Evolutionary conservation across 2,113 vertebrate species (phyloP), one percentile per base, ranked within the genome.

Genomic region (Lamprologus speciosus): DNA sequence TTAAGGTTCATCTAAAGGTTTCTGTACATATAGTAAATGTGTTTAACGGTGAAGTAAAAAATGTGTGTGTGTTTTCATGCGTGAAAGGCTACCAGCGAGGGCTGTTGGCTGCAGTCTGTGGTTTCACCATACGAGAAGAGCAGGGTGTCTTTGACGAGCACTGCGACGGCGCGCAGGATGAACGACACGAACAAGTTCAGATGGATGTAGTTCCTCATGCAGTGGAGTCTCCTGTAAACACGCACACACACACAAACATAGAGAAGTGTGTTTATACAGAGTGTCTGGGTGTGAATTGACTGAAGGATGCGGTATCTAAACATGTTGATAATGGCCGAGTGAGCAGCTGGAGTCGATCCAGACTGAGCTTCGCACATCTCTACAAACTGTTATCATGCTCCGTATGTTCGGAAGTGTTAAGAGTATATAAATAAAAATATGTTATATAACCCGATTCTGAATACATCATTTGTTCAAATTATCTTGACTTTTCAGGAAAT

Each of bases 131-230:
- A 96, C 0, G 97, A 97, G 3, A 98, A 99, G 19, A 99, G 96
- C 81, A 99, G 95, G 21, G 97, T 93, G 4, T 99, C 98, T 88
- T 99, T 99, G 88, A 96, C 97, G 87, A 99, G 97, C 40, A 99
- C 98, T 0, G 98, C 98, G 80, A 97, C 97, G 10, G 98, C 98
- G 57, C 98, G 96, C 81, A 99, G 96, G 93, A 99, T 98, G 95
- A 99, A 99, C 0, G 98, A 99, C 83, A 97, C 95, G 23, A 99
- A 99, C 81, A 99, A 92, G 90, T 99, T 99, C 94, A 99, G 97
- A 92, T 99, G 98, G 95, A 99, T 99, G 95, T 98, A 99, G 94
- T 99, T 99, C 50, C 98, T 96, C 21, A 97, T 99, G 79, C 98
- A 99, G 87, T 98, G 98, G 40, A 99, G 98, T 89, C 98, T 99